Base-by-base conservation (phyloP, 2,888 invertebrate genomes). In the Synergus laeviventris region DNA sequence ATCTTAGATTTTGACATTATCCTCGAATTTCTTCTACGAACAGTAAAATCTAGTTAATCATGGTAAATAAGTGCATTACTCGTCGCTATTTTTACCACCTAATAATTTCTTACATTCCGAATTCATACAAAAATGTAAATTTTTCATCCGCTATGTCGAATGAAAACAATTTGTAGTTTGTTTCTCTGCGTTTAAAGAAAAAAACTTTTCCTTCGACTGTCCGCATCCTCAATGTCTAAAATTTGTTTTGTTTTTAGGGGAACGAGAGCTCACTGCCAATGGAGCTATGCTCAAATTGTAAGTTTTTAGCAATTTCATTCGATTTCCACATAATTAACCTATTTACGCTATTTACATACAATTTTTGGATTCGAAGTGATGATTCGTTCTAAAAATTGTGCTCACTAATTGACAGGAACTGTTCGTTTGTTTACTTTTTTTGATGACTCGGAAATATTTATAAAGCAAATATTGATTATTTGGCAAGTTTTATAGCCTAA, bases 251-350 rank as follows among this genome's bases (percentile, higher is more conserved):
- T 90, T 94, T 94, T 76, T 94, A 98, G 98, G 98, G 98, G 92
- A 98, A 98, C 93, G 98, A 98, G 93, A 96, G 95, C 91, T 97
- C 97, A 87, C 94, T 98, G 91, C 97, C 98, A 87, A 97, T 98
- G 97, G 98, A 98, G 94, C 95, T 98, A 88, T 98, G 98, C 94
- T 97, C 97, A 91, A 98, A 97, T 76, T 90, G 90, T 90, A 84
- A 90, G 90, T 86, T 60, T 73, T 49, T n/a, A 49, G n/a, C 31
- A 31, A 45, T n/a, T 31, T 31, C 45, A 9, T n/a, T 49, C n/a
- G 5, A 49, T 31, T 45, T n/a, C 3, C 31, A 70, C 45, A 1
- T 49, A 31, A 70, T 49, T 70, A 70, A 70, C 70, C 70, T 70
- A 70, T 70, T 66, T 66, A 66, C 5, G 31, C 11, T 49, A 49